phyloP scores from a whole-genome alignment of 2,113 vertebrate species.

The Clarias gariepinus region DNA sequence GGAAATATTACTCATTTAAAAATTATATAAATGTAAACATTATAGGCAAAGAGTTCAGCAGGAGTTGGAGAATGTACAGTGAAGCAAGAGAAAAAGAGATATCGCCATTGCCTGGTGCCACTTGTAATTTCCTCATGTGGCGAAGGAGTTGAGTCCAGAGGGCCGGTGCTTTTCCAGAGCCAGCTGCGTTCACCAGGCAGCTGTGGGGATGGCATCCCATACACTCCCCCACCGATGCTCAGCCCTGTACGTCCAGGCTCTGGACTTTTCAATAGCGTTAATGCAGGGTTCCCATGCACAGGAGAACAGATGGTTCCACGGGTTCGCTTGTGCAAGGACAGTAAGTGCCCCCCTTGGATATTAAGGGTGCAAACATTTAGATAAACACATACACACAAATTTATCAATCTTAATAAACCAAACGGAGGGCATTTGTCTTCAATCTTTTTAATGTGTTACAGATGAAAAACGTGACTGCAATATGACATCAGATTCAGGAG shows the following conservation, averaged over 20 bases:
- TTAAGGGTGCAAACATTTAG: neutral
- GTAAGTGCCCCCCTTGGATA: constrained; percentile 70
- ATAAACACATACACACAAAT: neutral
- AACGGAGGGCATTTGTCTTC: constrained; percentile 29
- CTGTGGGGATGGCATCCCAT: constrained; percentile 72
- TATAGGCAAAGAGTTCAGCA: constrained; percentile 34
- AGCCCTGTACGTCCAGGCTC: constrained; percentile 84
- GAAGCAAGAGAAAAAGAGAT: constrained; percentile 77
- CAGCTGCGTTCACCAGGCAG: constrained; percentile 79
- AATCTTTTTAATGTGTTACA: constrained; percentile 60
- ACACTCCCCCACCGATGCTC: constrained; percentile 87
- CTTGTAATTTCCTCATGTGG: constrained; percentile 83
- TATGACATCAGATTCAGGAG: constrained; percentile 74
- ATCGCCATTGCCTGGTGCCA: constrained; percentile 78
- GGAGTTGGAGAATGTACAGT: neutral
- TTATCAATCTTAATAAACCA: no score
- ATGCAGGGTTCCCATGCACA: constrained; percentile 61
- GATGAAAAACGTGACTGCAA: constrained; percentile 75
- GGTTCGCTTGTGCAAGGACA: constrained; percentile 75
- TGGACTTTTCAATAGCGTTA: constrained; percentile 83
- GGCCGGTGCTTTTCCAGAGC: constrained; percentile 83
- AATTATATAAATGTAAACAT: neutral
- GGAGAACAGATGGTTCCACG: constrained; percentile 68
- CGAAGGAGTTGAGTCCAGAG: constrained; percentile 65
- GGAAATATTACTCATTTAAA: neutral